These are phyloP conservation scores for Serripes groenlandicus DNA, from an alignment of 2,888 invertebrate genomes.

Conservation along the genomic window DNA sequence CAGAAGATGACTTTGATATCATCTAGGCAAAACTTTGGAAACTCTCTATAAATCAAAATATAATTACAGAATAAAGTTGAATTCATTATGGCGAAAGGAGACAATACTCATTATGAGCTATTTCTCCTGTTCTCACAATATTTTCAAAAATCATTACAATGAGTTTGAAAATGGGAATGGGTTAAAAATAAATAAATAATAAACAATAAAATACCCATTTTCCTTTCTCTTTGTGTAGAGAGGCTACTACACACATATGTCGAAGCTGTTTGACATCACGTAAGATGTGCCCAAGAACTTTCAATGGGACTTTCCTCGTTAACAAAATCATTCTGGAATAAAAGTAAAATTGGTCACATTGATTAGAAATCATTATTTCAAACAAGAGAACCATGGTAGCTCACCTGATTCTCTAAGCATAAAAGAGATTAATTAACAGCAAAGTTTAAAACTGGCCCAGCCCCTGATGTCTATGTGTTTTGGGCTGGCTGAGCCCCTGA, in stretches of 20 bases:
- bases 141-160: background rate
- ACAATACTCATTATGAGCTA: background rate
- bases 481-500: no score
- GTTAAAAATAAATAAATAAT: background rate
- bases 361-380: background rate
- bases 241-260: slow-evolving; percentile 26
- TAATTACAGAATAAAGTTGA: background rate
- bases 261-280: slow-evolving; percentile 26
- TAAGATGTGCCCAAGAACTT: slow-evolving; percentile 25
- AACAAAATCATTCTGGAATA: background rate
- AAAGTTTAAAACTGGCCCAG: no score
- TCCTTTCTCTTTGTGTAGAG: slow-evolving; percentile 47
- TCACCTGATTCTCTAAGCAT: background rate
- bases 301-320: slow-evolving; percentile 23
- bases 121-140: slow-evolving; percentile 1
- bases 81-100: background rate
- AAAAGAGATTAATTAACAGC: no score
- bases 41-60: no score
- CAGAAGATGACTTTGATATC: no score
- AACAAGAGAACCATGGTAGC: background rate
- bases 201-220: slow-evolving; percentile 48
- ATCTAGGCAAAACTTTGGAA: no score
- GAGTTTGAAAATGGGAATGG: background rate
- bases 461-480: no score
- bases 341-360: background rate